phyloP scores from a whole-genome alignment of 35 echinoderm and acorn worm genomes.

The Anneissia japonica region DNA sequence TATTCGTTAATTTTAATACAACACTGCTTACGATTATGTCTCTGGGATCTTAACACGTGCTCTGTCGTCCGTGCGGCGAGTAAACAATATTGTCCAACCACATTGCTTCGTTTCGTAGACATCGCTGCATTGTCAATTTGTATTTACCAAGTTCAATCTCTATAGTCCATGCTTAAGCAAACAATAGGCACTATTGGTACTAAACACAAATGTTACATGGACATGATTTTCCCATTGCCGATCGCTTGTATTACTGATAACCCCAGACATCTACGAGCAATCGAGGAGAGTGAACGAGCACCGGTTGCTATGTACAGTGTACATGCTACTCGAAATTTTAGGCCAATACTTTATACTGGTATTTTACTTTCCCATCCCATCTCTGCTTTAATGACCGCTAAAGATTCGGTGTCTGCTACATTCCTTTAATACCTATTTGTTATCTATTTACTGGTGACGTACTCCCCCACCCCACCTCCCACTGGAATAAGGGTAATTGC shows the following conservation, averaged over 20 bases:
- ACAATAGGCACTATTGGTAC: not conserved
- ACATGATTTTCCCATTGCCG: not conserved
- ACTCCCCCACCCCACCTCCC: too few relatives aligned
- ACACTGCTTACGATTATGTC: not conserved
- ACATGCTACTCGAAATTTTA: too few relatives aligned
- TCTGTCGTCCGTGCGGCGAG: not conserved
- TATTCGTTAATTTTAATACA: not conserved
- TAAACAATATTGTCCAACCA: not conserved
- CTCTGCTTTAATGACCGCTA: not conserved
- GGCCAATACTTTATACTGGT: not conserved
- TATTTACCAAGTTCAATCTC: not conserved
- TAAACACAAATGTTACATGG: not conserved
- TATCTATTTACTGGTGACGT: not conserved
- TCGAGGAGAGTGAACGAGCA: not conserved
- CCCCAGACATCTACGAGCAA: not conserved
- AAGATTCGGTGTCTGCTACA: too few relatives aligned
- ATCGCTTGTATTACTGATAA: not conserved
- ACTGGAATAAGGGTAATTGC: too few relatives aligned
- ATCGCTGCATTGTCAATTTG: not conserved
- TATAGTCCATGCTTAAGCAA: not conserved
- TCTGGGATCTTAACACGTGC: not conserved
- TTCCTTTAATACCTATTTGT: not conserved
- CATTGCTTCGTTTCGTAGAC: not conserved
- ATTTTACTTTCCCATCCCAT: not conserved
- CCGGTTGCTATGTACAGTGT: not conserved